Evolutionary conservation across 2,113 vertebrate species (phyloP).

Genomic region (Gavialis gangeticus): DNA sequence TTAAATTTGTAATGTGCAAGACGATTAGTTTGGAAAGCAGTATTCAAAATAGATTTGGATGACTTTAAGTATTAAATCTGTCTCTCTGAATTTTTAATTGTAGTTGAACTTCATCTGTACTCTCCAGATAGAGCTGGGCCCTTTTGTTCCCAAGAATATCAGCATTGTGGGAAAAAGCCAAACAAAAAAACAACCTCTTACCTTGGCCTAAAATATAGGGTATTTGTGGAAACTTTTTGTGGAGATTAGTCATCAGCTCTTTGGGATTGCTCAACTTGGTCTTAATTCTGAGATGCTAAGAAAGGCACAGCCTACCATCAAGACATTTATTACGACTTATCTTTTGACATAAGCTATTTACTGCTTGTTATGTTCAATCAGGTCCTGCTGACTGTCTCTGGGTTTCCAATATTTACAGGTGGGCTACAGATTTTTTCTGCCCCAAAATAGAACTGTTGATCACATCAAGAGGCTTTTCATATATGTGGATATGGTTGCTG

Average conservation of each 20-base stretch:
- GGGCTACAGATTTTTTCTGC: too few relatives aligned
- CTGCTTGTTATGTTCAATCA: background rate
- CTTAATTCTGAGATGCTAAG: background rate
- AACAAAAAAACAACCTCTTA: conserved; percentile 56
- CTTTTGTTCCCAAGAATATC: conserved; percentile 48
- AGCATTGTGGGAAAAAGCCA: background rate
- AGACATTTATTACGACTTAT: background rate
- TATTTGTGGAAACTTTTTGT: background rate
- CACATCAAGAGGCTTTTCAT: too few relatives aligned
- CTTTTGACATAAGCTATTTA: background rate
- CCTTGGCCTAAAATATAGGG: conserved; percentile 28
- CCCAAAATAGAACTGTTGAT: too few relatives aligned
- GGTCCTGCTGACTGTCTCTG: background rate
- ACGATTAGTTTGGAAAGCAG: background rate
- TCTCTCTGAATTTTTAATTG: background rate
- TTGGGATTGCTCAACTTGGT: background rate
- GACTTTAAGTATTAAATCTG: background rate
- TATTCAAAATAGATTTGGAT: accelerated
- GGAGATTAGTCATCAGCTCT: background rate
- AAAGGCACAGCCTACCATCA: background rate
- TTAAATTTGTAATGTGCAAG: background rate
- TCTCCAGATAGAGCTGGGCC: background rate
- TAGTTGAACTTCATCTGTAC: conserved; percentile 19
- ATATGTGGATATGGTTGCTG: too few relatives aligned
- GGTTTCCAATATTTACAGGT: too few relatives aligned